Percentiles rank a stretch among this genome's conserved stretches.
phyloP scores from a whole-genome alignment of 2,888 invertebrate species.

The Mesorhabditis belari region DNA sequence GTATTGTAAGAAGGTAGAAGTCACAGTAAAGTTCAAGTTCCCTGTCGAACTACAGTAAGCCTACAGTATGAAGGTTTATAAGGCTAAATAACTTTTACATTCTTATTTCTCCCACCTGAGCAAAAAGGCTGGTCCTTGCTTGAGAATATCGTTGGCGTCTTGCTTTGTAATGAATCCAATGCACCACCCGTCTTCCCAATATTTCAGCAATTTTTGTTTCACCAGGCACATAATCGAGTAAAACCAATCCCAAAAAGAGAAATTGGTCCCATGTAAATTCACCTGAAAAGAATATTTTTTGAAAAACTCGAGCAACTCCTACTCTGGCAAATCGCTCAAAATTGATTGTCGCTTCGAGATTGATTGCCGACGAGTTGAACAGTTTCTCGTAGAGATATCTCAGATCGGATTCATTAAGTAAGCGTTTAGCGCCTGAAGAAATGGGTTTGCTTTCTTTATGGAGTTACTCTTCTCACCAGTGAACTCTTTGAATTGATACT shows the following conservation, averaged over 20 bases:
- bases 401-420: slow-evolving; percentile 78
- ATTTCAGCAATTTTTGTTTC: slow-evolving; percentile 79
- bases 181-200: slow-evolving; percentile 79
- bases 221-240: slow-evolving; percentile 94
- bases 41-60: no score
- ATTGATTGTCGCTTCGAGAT: slow-evolving; percentile 48
- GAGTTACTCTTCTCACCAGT: background rate
- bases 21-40: no score
- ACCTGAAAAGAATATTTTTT: slow-evolving; percentile 10
- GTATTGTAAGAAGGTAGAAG: no score
- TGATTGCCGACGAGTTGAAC: slow-evolving; percentile 67
- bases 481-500: slow-evolving; percentile 69
- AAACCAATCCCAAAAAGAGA: slow-evolving; percentile 99
- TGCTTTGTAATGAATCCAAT: no score
- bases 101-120: no score
- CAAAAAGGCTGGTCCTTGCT: no score
- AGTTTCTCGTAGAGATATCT: slow-evolving; percentile 86
- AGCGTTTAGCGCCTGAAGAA: slow-evolving; percentile 60
- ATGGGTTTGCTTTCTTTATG: no score
- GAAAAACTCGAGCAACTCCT: background rate
- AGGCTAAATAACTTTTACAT: no score
- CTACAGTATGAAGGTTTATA: no score
- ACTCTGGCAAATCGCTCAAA: slow-evolving; percentile 45
- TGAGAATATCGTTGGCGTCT: no score
- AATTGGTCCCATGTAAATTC: slow-evolving; percentile 50